Base-by-base conservation (phyloP, 2,888 invertebrate genomes). In the Gonocerus acuteangulatus region DNA sequence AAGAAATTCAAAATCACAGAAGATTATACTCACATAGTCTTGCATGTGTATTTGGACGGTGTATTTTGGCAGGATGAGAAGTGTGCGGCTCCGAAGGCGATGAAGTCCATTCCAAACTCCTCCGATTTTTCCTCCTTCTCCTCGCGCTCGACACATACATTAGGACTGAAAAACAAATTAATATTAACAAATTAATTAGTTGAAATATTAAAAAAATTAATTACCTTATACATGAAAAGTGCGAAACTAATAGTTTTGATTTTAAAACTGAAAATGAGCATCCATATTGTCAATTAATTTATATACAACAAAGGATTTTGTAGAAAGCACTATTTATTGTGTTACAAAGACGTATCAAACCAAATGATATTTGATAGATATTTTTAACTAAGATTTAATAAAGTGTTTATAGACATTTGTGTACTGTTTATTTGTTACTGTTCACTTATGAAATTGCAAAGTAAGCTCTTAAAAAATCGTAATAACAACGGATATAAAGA, bases 81-180 rank as follows among this genome's bases (percentile, higher is more conserved):
- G 58, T 76, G 76, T 56, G 77, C 75, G 4, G 75, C 72, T 7
- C 77, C 76, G 7, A 75, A 72, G 64, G 77, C 74, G 52, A 74
- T 70, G 66, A 75, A 73, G 42, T 69, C 69, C 23, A 68, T 68
- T 19, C 67, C 69, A 49, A 70, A 70, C 18, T 73, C 72, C 62
- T 71, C 72, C 48, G 68, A 68, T 61, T 67, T 70, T 32, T 72
- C 71, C 51, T 73, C 73, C 27, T 71, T 74, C 69, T 79, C 79
- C 69, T 78, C 78, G 48, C 81, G 78, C 68, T 82, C 82, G 42
- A 81, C 78, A 70, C 84, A 84, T 18, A 84, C 82, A 70, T 84
- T 82, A 48, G 79, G 76, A 34, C 83, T 82, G 70, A 72, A 60
- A 64, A 59, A 51, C 52, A 62, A 42, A 15, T 7, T n/a, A 42